These are phyloP conservation scores for Papilio glaucus DNA, from an alignment of 1,140 invertebrate species.

Conservation along the genomic window DNA sequence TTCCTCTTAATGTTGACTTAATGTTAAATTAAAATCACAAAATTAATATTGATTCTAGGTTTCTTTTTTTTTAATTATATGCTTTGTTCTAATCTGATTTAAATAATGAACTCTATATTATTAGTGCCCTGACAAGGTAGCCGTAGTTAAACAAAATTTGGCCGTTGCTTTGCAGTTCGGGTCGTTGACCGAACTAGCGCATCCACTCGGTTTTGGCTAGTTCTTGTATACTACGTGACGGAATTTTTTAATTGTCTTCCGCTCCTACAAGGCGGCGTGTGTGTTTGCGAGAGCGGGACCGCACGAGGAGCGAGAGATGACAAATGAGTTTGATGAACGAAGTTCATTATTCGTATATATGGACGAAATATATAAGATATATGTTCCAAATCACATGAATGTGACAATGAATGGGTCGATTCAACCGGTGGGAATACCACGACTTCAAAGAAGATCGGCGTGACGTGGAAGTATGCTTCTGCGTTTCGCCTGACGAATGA, in stretches of 20 bases:
- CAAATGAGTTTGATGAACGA: conserved; percentile 58
- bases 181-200: conserved; percentile 58
- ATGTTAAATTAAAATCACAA: no score
- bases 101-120: conserved; percentile 8
- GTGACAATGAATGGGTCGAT: no score
- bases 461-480: no score
- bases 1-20: no score
- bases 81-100: not conserved
- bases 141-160: conserved; percentile 29
- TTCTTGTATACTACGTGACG: conserved; percentile 68
- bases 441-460: no score
- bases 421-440: no score
- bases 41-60: no score
- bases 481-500: no score
- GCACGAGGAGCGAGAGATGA: conserved; percentile 51
- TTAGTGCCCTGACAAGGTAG: conserved; percentile 16
- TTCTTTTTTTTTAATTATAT: not conserved
- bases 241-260: conserved; percentile 73
- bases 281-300: conserved; percentile 52
- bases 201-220: conserved; percentile 71
- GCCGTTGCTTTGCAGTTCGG: conserved; percentile 52
- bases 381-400: no score
- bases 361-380: conserved; percentile 14
- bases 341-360: conserved; percentile 45
- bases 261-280: conserved; percentile 47